A percentile compares a stretch with the other conserved stretches of the same genome.
These are phyloP conservation scores for Archilochus colubris DNA, from an alignment of 2,113 vertebrate genomes.

Conservation along the genomic window DNA sequence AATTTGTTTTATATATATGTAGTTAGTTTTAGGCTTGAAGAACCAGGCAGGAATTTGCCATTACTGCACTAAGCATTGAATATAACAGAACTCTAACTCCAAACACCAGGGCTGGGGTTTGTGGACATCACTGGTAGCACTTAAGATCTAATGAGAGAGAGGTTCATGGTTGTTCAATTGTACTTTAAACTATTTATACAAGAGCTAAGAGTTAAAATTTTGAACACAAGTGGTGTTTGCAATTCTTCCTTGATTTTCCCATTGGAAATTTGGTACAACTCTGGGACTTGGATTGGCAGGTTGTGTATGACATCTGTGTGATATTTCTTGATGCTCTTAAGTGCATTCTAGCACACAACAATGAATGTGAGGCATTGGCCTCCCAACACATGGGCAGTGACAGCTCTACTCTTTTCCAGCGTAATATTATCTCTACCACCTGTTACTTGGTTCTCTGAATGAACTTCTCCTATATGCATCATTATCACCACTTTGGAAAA, in stretches of 20 bases:
- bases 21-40: neutral
- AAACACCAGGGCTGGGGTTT: neutral
- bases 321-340: slow-evolving; percentile 64
- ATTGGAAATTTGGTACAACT: neutral
- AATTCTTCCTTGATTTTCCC: neutral
- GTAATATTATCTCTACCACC: slow-evolving; percentile 86
- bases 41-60: neutral
- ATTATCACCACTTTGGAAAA: slow-evolving; percentile 83
- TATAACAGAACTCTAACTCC: neutral
- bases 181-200: neutral
- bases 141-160: neutral
- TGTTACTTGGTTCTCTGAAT: slow-evolving; percentile 78
- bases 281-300: neutral
- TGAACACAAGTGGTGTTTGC: neutral
- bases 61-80: neutral
- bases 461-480: slow-evolving; percentile 68
- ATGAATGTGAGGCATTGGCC: slow-evolving; percentile 55
- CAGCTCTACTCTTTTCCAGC: slow-evolving; percentile 81
- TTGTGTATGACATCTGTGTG: slow-evolving; percentile 5
- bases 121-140: neutral
- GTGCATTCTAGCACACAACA: slow-evolving; percentile 66
- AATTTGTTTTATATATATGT: neutral
- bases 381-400: slow-evolving; percentile 19
- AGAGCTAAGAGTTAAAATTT: neutral
- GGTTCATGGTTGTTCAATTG: neutral